Base-by-base conservation (phyloP, 1,140 invertebrate species). In the Globodera ellingtonae region DNA sequence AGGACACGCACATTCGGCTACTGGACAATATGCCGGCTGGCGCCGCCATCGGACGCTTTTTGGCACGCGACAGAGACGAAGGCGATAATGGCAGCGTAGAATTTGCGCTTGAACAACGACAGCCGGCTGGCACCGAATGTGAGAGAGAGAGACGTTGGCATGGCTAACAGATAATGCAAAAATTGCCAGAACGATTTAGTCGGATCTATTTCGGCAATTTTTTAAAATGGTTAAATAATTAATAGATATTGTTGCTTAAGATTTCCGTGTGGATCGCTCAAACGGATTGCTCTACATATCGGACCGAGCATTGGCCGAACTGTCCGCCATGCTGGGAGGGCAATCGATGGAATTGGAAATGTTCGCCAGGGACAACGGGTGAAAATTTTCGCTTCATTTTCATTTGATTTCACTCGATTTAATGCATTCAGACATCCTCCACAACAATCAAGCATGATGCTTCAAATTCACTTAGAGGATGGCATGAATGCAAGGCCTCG, bases 21-120 rank as follows among this genome's bases (percentile, higher is more conserved):
- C 71, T 78, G 35, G 79, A 83, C 46, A 83, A 84, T 52, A 84
- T 82, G 83, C 72, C 83, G 46, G 69, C 24, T 47, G 78, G 71
- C 46, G 52, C 52, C 46, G 46, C 83, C 15, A 24, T 84, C 4
- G 74, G 66, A 8, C 52, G 69, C n/a, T 82, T 84, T 52, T 48
- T 59, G 59, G 83, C 83, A 6, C 10, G 18, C 8, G 83, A 84
- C 66, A 72, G 62, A 62, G 83, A 84, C 72, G 44, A 18, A 6
- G 83, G 83, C 7, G 24, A 82, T 24, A 84, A 84, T 78, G 70
- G 52, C 7, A 48, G 50, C 6, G 44, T 80, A 15, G 70, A 48
- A 56, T 84, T 72, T 52, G 35, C 7, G 15, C 24, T 84, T 15
- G 72, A 7, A 52, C 52, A 77, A n/a, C 46, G 74, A 44, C 69